Percentiles rank a stretch among this genome's conserved stretches.
These are phyloP conservation scores for Chelon labrosus DNA, from an alignment of 2,797 vertebrate species.

Conservation along the genomic window DNA sequence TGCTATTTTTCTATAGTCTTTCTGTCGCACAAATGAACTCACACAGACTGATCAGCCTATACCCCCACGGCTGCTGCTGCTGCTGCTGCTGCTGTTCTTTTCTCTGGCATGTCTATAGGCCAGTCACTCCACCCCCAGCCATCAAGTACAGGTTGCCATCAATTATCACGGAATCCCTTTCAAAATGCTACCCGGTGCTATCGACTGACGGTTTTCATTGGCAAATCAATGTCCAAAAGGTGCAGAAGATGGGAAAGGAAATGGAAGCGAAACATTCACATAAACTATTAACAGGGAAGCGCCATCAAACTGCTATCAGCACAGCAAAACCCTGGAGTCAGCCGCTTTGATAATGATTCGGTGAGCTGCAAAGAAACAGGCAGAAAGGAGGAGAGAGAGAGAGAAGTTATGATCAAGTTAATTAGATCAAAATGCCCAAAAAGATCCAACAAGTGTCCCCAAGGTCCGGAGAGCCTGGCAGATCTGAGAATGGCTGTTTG, in stretches of 20 bases:
- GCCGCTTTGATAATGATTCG: constrained; percentile 36
- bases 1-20: constrained; percentile 19
- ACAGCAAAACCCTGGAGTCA: constrained; percentile 7
- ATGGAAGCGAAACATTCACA: background rate
- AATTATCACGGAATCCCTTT: constrained; percentile 53
- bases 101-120: constrained; percentile 32
- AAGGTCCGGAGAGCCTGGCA: constrained; percentile 60
- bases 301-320: constrained; percentile 8
- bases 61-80: constrained; percentile 16
- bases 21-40: constrained; percentile 10
- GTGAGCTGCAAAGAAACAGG: constrained; percentile 19
- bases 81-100: constrained; percentile 29
- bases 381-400: constrained; percentile 16
- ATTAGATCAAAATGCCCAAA: constrained; percentile 62
- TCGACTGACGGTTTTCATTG: constrained; percentile 11
- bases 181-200: constrained; percentile 12
- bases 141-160: constrained; percentile 57
- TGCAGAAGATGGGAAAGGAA: background rate
- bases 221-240: background rate
- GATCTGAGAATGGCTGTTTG: constrained; percentile 64
- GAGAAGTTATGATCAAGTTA: constrained; percentile 46
- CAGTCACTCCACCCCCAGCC: constrained; percentile 41
- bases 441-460: constrained; percentile 56
- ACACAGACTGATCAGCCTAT: constrained; percentile 12
- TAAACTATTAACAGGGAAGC: background rate